These are phyloP conservation scores for Strigamia maritima DNA, from an alignment of 2,888 invertebrate genomes.

Conservation along the genomic window DNA sequence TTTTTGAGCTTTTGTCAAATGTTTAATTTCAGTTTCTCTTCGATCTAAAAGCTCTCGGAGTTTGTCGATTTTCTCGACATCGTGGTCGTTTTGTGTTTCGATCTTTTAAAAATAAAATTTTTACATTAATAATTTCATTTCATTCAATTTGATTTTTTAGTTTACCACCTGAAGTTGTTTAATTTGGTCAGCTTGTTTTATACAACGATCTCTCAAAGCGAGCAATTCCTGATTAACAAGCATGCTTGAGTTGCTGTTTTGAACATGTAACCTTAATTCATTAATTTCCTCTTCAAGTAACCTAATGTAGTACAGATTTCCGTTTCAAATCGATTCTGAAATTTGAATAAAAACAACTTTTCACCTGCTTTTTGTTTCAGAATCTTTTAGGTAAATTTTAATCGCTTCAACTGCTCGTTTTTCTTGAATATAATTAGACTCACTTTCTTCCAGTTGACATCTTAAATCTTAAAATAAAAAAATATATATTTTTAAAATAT, in stretches of 20 bases:
- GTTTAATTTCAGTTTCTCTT: constrained; percentile 12
- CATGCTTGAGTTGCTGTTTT: background rate
- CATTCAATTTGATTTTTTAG: background rate
- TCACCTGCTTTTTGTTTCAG: background rate
- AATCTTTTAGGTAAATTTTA: background rate
- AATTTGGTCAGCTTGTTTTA: background rate
- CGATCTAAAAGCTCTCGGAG: background rate
- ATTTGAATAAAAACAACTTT: background rate
- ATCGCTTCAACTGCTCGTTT: constrained; percentile 4
- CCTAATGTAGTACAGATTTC: background rate
- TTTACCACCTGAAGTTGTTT: background rate
- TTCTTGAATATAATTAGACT: background rate
- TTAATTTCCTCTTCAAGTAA: constrained; percentile 2
- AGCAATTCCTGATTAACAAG: background rate
- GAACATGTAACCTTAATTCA: background rate
- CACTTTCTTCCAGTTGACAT: constrained; percentile 10
- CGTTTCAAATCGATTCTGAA: background rate
- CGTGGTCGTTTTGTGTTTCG: background rate
- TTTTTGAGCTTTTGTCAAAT: constrained; percentile 11
- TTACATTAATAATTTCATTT: background rate
- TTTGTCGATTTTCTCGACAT: background rate
- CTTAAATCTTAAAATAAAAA: background rate
- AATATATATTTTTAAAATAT: too few species aligned
- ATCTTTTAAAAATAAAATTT: background rate
- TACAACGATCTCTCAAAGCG: background rate